Conservation (phyloP, 2,888 invertebrate genomes). For the Parascotia fuliginaria region DNA sequence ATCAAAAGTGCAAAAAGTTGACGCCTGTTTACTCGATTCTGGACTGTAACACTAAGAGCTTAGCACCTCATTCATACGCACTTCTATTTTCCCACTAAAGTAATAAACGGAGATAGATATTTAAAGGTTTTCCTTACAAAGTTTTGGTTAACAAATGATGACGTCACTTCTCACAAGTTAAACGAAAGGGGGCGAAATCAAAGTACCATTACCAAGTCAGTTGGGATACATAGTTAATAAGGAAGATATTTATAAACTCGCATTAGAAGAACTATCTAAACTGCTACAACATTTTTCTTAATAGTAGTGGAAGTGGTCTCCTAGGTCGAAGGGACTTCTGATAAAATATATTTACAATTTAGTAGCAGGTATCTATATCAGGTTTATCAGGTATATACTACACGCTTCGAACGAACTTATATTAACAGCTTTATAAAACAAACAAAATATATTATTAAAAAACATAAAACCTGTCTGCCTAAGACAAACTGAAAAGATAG, state of each 20-base stretch:
- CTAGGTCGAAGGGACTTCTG: background rate
- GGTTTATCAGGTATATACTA: too few relatives aligned
- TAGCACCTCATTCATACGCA: too few relatives aligned
- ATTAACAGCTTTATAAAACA: too few relatives aligned
- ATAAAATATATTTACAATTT: background rate
- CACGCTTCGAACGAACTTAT: too few relatives aligned
- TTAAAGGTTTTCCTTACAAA: background rate
- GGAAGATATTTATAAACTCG: constrained; percentile 1
- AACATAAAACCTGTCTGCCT: too few relatives aligned
- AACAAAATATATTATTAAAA: too few relatives aligned
- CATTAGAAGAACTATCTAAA: background rate
- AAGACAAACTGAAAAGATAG: too few relatives aligned
- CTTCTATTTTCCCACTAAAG: background rate
- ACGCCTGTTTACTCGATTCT: too few relatives aligned
- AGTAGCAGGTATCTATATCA: too few relatives aligned
- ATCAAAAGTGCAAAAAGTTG: too few relatives aligned
- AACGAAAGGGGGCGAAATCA: background rate
- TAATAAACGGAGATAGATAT: background rate
- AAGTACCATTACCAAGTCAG: constrained; percentile 5
- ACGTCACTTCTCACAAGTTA: constrained; percentile 4
- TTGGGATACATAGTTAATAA: constrained; percentile 1
- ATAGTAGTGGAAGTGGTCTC: background rate
- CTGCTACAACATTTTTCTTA: background rate
- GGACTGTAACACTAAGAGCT: too few relatives aligned
- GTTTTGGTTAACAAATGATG: constrained; percentile 1